Evolutionary conservation across 2,888 invertebrate species (phyloP).

Genomic region (Dioctria linearis): DNA sequence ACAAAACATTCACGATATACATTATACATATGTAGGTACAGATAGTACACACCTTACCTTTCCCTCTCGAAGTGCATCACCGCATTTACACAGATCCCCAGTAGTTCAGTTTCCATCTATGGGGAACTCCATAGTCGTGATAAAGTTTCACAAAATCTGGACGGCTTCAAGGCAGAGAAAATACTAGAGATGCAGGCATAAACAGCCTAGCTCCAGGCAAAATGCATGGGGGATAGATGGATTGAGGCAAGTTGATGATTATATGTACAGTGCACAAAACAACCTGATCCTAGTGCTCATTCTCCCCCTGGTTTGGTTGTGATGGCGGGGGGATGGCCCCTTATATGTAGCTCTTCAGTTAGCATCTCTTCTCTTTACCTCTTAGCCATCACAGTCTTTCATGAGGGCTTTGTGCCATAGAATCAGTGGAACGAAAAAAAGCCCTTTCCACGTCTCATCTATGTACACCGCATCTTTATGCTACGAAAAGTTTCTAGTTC

Average conservation of each 20-base stretch:
- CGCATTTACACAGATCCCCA: constrained; percentile 53
- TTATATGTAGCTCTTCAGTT: not conserved
- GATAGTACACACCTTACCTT: constrained; percentile 27
- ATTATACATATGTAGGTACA: not conserved
- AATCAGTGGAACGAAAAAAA: constrained; percentile 55
- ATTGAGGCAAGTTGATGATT: constrained; percentile 40
- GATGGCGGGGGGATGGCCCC: no score
- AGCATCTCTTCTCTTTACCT: not conserved
- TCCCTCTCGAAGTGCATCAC: constrained; percentile 41
- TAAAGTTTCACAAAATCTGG: constrained; percentile 34
- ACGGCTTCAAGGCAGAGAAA: constrained; percentile 24
- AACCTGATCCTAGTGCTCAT: constrained; percentile 37
- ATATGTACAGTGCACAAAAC: constrained; percentile 35
- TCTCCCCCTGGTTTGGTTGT: not conserved
- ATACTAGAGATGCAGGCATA: constrained; percentile 31
- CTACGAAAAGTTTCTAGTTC: constrained; percentile 11
- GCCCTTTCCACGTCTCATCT: not conserved
- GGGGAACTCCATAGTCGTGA: constrained; percentile 28
- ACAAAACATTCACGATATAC: not conserved
- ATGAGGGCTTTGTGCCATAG: constrained; percentile 54
- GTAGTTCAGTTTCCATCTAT: constrained; percentile 47
- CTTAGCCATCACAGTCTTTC: constrained; percentile 21
- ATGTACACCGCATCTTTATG: not conserved
- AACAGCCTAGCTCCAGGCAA: not conserved
- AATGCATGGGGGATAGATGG: constrained; percentile 4